Base-by-base conservation (phyloP, 2,797 vertebrate species). In the Iguana delicatissima region DNA sequence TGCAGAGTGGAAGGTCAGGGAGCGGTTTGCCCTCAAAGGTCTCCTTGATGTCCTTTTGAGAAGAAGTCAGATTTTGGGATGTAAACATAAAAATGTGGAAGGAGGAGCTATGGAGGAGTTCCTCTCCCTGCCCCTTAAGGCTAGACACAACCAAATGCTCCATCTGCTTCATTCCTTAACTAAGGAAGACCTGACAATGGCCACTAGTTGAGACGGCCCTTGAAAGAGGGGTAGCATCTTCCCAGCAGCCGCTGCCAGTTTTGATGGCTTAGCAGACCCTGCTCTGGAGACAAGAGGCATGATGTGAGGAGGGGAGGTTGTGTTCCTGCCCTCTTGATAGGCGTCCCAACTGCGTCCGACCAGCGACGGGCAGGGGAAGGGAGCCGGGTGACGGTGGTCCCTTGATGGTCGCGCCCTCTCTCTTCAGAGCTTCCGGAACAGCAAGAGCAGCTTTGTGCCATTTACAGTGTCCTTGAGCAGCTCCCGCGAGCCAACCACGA, bases 381-480 rank as follows among this genome's bases (percentile, higher is more conserved):
- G 32, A 4, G 4, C 69, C n/a, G 69, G 69, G 10, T 6, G 35
- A n/a, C 9, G 20, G 10, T 82, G 32, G 35, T 18, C 13, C 64
- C 14, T 20, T 86, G 29, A 1, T 10, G 38, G 62, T 2, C 22
- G 13, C 57, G 9, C 59, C 26, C 35, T 55, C 83, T 12, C 87
- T 24, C 86, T 55, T 16, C 91, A 99, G 99, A 99, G 87, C 97
- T 99, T 67, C 99, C 99, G 0, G 99, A 98, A 92, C 99, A 98
- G 93, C 98, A 98, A 90, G 99, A 99, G 92, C 99, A 99, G 89
- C 96, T 99, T 87, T 98, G 97, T 0, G 97, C 99, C 94, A 97
- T 99, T 93, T 99, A 99, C 91, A 98, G 98, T 55, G 96, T 98
- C 67, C 96, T 99, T 79, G 99, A 99, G 16, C 98, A 99, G 94